A percentile compares a stretch with the other conserved stretches of the same genome.
phyloP scores from a whole-genome alignment of 2,888 invertebrate genomes.

The Flabesymbios commensalis region DNA sequence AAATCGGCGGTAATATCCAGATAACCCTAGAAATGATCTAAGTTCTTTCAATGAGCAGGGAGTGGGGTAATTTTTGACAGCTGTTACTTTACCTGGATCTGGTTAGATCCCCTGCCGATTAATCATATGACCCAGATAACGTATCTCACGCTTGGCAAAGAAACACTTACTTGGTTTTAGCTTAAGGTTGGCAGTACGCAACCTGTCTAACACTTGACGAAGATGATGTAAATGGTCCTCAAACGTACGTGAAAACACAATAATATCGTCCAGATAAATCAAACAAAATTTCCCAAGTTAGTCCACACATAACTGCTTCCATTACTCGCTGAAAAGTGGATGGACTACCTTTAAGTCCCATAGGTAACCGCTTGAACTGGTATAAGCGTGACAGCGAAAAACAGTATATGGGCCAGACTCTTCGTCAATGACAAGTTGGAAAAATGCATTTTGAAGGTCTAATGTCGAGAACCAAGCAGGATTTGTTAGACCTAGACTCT shows the following conservation, averaged over 20 bases:
- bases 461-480: neutral
- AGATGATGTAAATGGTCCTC: neutral
- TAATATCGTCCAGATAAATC: slow-evolving; percentile 5
- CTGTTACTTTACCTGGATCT: neutral
- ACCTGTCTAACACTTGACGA: neutral
- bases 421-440: neutral
- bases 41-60: neutral
- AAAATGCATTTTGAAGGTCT: neutral
- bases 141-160: neutral
- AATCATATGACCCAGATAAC: slow-evolving; percentile 2
- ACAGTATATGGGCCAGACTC: neutral
- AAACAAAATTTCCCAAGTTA: neutral
- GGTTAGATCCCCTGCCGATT: neutral
- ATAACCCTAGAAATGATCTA: neutral
- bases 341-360: neutral
- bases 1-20: neutral
- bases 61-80: neutral
- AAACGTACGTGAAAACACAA: neutral
- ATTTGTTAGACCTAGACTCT: neutral
- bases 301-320: neutral
- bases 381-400: neutral
- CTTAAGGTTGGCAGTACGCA: neutral
- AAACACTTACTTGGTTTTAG: neutral
- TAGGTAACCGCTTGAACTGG: neutral
- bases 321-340: neutral